These are phyloP conservation scores for Dolichoris vasculosae DNA, from an alignment of 1,140 invertebrate species.

Conservation along the genomic window DNA sequence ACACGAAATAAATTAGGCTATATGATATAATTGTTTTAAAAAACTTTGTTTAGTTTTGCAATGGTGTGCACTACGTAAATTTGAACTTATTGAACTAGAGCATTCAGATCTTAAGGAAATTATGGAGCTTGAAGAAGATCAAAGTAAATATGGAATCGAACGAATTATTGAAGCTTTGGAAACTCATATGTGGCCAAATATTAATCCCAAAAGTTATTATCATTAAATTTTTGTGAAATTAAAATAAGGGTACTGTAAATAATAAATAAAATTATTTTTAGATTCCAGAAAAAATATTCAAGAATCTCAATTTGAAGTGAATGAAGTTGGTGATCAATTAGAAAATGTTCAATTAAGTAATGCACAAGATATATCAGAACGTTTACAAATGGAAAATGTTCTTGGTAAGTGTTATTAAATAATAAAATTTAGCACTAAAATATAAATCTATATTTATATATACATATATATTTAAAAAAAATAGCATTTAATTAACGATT, in stretches of 20 bases:
- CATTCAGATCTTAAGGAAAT: slow-evolving; percentile 72
- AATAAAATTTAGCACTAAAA: too few relatives aligned
- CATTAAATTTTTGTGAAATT: background rate
- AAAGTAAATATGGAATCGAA: slow-evolving; percentile 81
- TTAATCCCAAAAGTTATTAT: slow-evolving; percentile 79
- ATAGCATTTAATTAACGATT: background rate
- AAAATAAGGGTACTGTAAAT: background rate
- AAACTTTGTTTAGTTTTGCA: slow-evolving; percentile 69
- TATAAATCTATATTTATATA: too few relatives aligned
- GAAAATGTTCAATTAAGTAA: slow-evolving; percentile 63
- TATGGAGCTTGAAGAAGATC: slow-evolving; percentile 74
- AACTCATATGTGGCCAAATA: slow-evolving; percentile 86
- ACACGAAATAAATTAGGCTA: slow-evolving; percentile 29
- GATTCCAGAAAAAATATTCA: slow-evolving; percentile 51
- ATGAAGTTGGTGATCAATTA: slow-evolving; percentile 65
- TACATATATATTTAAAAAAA: too few relatives aligned
- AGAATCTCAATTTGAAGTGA: slow-evolving; percentile 57
- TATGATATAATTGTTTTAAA: slow-evolving; percentile 32
- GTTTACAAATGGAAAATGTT: slow-evolving; percentile 65
- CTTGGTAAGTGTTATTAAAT: slow-evolving; percentile 59
- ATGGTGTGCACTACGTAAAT: slow-evolving; percentile 81
- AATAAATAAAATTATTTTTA: slow-evolving; percentile 30
- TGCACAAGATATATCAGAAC: slow-evolving; percentile 58
- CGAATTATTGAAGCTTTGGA: slow-evolving; percentile 85
- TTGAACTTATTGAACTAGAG: slow-evolving; percentile 85